Percentiles rank a stretch among this genome's conserved stretches.
phyloP scores from a whole-genome alignment of 2,113 vertebrate genomes.

The Epinephelus cyanopodus region DNA sequence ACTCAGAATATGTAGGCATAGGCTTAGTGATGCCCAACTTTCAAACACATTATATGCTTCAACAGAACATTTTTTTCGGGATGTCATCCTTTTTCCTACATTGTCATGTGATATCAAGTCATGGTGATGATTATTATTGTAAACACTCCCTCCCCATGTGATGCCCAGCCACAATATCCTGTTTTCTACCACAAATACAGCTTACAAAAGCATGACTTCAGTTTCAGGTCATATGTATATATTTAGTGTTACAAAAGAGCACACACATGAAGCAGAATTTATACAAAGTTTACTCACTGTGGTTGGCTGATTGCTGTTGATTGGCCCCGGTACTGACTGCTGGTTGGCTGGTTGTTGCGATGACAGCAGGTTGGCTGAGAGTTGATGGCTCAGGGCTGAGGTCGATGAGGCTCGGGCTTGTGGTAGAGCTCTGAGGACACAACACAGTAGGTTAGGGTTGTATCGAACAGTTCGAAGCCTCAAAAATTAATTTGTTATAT shows the following conservation, averaged over 20 bases:
- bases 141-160: neutral
- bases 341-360: constrained; percentile 71
- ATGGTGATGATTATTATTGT: neutral
- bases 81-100: neutral
- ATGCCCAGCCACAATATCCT: constrained; percentile 7
- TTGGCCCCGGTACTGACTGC: constrained; percentile 69
- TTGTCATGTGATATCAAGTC: neutral
- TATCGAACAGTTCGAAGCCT: too few species aligned
- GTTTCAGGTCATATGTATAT: neutral
- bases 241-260: neutral
- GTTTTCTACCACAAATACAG: constrained; percentile 2
- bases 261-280: neutral
- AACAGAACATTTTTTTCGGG: neutral
- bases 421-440: constrained; percentile 46
- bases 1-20: neutral
- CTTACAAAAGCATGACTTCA: neutral
- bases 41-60: neutral
- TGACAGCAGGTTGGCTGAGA: constrained; percentile 76
- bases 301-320: constrained; percentile 81
- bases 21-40: neutral
- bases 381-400: constrained; percentile 74
- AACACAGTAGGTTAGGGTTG: neutral
- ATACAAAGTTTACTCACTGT: constrained; percentile 80
- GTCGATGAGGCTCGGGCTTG: constrained; percentile 80
- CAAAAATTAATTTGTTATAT: too few species aligned